A percentile compares a stretch with the other conserved stretches of the same genome.
phyloP scores from a whole-genome alignment of 2,888 invertebrate species.

The Nyleta sp. region DNA sequence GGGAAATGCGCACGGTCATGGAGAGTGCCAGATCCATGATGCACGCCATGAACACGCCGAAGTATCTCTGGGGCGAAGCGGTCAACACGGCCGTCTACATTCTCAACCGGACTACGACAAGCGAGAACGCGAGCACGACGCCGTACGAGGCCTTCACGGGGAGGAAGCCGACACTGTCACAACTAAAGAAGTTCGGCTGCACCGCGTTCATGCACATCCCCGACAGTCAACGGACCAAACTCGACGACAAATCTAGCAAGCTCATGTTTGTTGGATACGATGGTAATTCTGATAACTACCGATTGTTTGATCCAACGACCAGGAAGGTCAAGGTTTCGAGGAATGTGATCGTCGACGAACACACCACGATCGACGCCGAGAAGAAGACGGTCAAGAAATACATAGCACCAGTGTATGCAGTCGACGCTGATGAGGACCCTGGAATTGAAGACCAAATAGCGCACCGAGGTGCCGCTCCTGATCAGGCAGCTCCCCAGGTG shows the following conservation, averaged over 20 bases:
- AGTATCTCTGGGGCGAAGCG: slow-evolving; percentile 20
- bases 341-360: slow-evolving; percentile 19
- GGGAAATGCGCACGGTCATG: slow-evolving; percentile 12
- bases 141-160: slow-evolving; percentile 41
- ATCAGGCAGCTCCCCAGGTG: neutral
- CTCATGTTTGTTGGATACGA: slow-evolving; percentile 60
- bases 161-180: slow-evolving; percentile 27
- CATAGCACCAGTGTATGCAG: neutral
- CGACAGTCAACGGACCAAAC: slow-evolving; percentile 36
- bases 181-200: slow-evolving; percentile 37
- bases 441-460: neutral
- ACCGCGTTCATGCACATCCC: slow-evolving; percentile 52
- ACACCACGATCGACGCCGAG: neutral
- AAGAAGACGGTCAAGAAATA: neutral
- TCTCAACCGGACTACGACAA: neutral
- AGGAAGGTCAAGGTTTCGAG: slow-evolving; percentile 26
- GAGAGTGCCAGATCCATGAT: slow-evolving; percentile 23
- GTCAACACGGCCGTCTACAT: slow-evolving; percentile 2
- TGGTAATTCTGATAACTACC: slow-evolving; percentile 35
- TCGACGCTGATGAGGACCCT: neutral
- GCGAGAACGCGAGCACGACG: neutral
- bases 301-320: slow-evolving; percentile 32
- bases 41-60: neutral
- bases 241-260: slow-evolving; percentile 26
- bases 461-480: neutral